Evolutionary conservation across 2,113 vertebrate species (phyloP).

Genomic region (Zapornia atra): DNA sequence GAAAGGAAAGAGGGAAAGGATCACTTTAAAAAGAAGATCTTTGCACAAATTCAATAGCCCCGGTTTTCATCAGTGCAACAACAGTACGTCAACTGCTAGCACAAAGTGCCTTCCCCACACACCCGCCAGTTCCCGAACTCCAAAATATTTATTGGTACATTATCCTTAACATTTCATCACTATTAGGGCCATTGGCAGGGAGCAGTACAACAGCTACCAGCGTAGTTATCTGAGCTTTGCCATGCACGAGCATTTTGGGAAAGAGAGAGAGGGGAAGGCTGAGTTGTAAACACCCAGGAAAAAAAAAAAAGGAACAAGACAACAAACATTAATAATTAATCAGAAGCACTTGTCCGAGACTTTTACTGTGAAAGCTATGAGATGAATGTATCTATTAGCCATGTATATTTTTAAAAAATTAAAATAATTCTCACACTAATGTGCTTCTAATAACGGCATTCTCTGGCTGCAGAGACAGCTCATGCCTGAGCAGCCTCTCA

Average conservation of each 20-base stretch:
- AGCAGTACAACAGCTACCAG: background rate
- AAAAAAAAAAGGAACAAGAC: background rate
- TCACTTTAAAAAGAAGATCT: background rate
- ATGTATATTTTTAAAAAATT: background rate
- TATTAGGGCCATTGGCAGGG: background rate
- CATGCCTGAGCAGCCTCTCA: background rate
- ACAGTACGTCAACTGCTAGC: constrained; percentile 39
- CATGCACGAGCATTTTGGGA: background rate
- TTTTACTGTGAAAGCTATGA: constrained; percentile 36
- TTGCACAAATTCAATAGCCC: constrained; percentile 39
- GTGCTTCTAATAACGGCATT: constrained; percentile 32
- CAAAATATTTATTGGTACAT: constrained; percentile 64
- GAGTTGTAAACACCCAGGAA: constrained; percentile 44
- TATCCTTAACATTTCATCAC: constrained; percentile 50
- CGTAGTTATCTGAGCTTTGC: constrained; percentile 28
- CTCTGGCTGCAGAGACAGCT: constrained; percentile 5
- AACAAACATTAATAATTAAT: constrained; percentile 50
- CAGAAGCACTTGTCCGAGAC: constrained; percentile 32
- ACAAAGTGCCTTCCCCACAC: constrained; percentile 44
- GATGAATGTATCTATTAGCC: constrained; percentile 25
- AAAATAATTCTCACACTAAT: background rate
- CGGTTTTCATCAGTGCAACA: constrained; percentile 31
- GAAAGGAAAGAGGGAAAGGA: background rate
- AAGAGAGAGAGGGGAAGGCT: background rate
- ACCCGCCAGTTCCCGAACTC: constrained; percentile 30